Conservation (phyloP, 2,797 vertebrate species). For the Crossoptilon crossoptilon region DNA sequence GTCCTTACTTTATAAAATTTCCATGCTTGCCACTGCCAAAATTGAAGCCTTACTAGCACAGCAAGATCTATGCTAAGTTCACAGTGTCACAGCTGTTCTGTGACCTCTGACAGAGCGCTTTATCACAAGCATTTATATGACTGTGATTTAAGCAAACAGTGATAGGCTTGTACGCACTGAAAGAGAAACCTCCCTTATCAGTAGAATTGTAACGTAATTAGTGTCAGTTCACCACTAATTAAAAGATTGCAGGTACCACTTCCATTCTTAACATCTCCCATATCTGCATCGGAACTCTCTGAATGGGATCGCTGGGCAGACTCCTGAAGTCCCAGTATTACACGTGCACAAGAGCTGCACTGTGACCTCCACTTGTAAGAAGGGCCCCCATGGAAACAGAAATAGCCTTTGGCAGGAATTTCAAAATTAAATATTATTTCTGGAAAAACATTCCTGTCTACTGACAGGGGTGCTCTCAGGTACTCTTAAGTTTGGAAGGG, state of each 20-base stretch:
- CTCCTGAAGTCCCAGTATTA: neutral
- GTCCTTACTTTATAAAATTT: neutral
- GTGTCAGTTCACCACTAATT: neutral
- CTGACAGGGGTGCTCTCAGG: neutral
- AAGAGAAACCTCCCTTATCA: neutral
- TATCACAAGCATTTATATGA: neutral
- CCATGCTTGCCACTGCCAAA: neutral
- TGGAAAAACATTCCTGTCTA: neutral
- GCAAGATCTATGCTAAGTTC: neutral
- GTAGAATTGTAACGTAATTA: neutral
- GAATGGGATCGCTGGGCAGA: neutral
- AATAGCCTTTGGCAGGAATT: neutral
- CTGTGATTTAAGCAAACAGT: neutral
- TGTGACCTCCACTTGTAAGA: neutral
- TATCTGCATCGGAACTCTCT: neutral
- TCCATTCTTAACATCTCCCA: neutral
- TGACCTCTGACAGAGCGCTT: neutral
- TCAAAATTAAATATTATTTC: neutral
- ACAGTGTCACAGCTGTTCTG: neutral
- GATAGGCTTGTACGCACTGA: neutral
- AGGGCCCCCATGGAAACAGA: neutral
- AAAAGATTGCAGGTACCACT: neutral
- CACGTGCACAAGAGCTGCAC: neutral
- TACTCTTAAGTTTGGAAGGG: slow-evolving; percentile 13
- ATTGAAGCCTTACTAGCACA: neutral